A percentile compares a stretch with the other conserved stretches of the same genome.
These are phyloP conservation scores for Vannuccia rotundouncinata DNA, from an alignment of 2,888 invertebrate genomes.

Conservation along the genomic window DNA sequence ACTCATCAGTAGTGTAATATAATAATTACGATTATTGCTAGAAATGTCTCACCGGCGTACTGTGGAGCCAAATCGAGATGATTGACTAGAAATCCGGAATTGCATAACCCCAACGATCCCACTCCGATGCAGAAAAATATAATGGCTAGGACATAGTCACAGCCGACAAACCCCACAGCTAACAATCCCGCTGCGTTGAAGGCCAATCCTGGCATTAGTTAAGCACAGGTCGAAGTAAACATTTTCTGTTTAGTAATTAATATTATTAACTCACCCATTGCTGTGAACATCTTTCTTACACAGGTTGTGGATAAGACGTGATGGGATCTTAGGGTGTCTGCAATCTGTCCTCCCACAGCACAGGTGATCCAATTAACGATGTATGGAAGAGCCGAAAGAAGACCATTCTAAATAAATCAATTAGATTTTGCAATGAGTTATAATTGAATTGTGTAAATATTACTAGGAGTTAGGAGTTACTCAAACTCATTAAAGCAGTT, in stretches of 20 bases:
- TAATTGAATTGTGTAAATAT: no score
- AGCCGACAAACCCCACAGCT: conserved; percentile 68
- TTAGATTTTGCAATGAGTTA: no score
- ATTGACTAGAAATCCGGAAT: conserved; percentile 70
- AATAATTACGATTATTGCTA: no score
- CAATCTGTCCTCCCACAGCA: conserved; percentile 72
- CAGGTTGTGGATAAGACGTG: conserved; percentile 49
- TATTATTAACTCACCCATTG: conserved; percentile 62
- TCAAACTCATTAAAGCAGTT: no score
- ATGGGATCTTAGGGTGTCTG: conserved; percentile 66
- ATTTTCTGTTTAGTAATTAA: no score
- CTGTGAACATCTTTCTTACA: conserved; percentile 67
- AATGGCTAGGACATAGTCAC: conserved; percentile 60
- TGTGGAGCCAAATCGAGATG: conserved; percentile 84
- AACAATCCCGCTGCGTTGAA: conserved; percentile 80
- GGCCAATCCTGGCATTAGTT: conserved; percentile 62
- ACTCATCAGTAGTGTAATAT: no score
- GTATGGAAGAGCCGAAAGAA: conserved; percentile 77
- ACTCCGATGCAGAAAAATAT: conserved; percentile 78
- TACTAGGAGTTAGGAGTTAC: no score
- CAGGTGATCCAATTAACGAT: conserved; percentile 76
- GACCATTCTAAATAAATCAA: no score
- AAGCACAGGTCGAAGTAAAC: no score
- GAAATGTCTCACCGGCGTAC: conserved; percentile 35
- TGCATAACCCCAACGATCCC: conserved; percentile 79